Percentiles rank a stretch among this genome's conserved stretches.
Conservation (phyloP, 2,888 invertebrate genomes). For the Netelia inedita region DNA sequence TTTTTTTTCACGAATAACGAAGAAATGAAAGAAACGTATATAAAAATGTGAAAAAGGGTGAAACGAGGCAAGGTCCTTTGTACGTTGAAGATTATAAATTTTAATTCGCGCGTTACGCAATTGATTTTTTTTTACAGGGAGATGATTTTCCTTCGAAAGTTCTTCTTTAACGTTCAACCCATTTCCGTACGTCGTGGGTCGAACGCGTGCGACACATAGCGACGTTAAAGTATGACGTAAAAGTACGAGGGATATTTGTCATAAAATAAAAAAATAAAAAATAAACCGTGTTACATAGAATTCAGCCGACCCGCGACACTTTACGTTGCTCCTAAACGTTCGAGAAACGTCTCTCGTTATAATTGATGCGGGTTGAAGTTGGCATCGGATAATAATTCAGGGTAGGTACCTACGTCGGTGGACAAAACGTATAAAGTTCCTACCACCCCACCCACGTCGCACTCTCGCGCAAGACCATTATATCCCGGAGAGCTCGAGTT, state of each 20-base stretch:
- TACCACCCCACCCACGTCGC: too few relatives aligned
- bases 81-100: neutral
- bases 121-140: neutral
- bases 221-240: constrained; percentile 1
- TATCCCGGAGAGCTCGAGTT: neutral
- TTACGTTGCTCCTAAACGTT: constrained; percentile 23
- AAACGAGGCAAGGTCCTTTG: too few relatives aligned
- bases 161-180: constrained; percentile 40
- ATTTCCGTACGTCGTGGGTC: neutral
- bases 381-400: neutral
- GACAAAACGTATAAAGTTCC: constrained; percentile 17
- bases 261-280: constrained; percentile 22
- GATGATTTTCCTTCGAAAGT: constrained; percentile 27
- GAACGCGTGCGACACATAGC: constrained; percentile 13
- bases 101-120: neutral
- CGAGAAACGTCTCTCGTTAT: constrained; percentile 12
- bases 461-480: neutral
- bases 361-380: constrained; percentile 42
- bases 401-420: neutral
- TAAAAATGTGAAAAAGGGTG: too few relatives aligned
- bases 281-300: neutral
- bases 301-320: constrained; percentile 24
- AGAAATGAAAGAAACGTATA: too few relatives aligned
- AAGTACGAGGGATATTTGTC: constrained; percentile 3
- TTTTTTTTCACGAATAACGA: too few relatives aligned